Evolutionary conservation across 2,888 invertebrate genomes (phyloP).

Genomic region (Tiliacea citrago): DNA sequence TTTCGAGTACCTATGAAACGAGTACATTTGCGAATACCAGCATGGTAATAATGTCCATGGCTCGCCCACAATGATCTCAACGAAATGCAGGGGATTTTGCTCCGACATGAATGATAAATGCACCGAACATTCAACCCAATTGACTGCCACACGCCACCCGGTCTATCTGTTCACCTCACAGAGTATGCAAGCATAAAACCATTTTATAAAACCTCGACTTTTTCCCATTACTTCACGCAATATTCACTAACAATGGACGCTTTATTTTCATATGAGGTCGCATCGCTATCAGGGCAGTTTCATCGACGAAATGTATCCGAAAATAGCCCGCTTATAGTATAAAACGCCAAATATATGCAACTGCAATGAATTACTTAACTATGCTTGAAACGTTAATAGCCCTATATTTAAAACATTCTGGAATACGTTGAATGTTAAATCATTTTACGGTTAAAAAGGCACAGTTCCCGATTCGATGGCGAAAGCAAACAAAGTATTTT

Average conservation of each 20-base stretch:
- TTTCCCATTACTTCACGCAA: slow-evolving; percentile 65
- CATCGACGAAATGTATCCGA: slow-evolving; percentile 77
- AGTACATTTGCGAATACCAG: slow-evolving; percentile 24
- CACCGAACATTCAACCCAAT: slow-evolving; percentile 55
- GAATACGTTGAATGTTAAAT: slow-evolving; percentile 60
- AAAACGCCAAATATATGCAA: slow-evolving; percentile 69
- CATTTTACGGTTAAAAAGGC: slow-evolving; percentile 56
- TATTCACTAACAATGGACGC: slow-evolving; percentile 64
- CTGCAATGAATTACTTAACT: slow-evolving; percentile 70
- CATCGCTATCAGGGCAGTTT: slow-evolving; percentile 77
- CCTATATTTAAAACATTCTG: slow-evolving; percentile 55
- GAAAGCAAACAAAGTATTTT: slow-evolving; percentile 60
- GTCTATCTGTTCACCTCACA: slow-evolving; percentile 57
- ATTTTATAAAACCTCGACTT: slow-evolving; percentile 56
- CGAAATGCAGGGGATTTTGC: slow-evolving; percentile 44
- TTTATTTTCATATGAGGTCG: slow-evolving; percentile 70
- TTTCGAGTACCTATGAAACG: slow-evolving; percentile 9
- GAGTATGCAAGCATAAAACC: slow-evolving; percentile 55
- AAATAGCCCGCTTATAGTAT: slow-evolving; percentile 75
- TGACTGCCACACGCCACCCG: slow-evolving; percentile 49
- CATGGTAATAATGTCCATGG: slow-evolving; percentile 42
- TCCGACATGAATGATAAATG: slow-evolving; percentile 55
- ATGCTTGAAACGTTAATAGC: slow-evolving; percentile 61
- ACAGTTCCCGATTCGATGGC: slow-evolving; percentile 32
- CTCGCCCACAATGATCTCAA: slow-evolving; percentile 47